A percentile compares a stretch with the other conserved stretches of the same genome.
phyloP scores from a whole-genome alignment of 1,140 invertebrate genomes.

The Caenorhabditis brenneri region DNA sequence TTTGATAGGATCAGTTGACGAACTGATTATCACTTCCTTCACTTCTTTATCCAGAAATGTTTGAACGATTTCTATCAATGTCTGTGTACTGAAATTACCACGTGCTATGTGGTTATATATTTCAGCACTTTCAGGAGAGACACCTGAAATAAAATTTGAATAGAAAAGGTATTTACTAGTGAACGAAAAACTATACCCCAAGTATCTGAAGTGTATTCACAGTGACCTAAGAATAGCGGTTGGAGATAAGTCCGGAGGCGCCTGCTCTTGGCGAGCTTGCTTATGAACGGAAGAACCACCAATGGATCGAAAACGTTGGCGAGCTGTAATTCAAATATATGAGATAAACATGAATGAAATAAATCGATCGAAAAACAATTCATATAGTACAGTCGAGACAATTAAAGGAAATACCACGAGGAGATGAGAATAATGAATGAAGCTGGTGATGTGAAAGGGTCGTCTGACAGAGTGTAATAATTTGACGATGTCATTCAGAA shows the following conservation, averaged over 20 bases:
- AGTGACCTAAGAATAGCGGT: constrained; percentile 8
- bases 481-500: background rate
- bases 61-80: constrained; percentile 3
- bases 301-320: background rate
- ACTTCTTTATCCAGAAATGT: constrained; percentile 30
- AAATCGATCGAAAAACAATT: background rate
- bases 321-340: background rate
- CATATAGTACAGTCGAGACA: background rate
- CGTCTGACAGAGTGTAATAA: background rate
- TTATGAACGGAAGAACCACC: constrained; percentile 22
- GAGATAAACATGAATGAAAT: background rate
- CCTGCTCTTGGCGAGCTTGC: constrained; percentile 8
- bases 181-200: background rate
- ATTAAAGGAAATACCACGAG: background rate
- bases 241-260: background rate
- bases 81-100: background rate
- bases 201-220: background rate
- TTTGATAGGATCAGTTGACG: background rate
- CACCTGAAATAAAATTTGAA: background rate
- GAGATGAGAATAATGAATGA: too few species aligned
- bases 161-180: background rate
- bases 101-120: constrained; percentile 20
- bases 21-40: background rate
- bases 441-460: background rate
- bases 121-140: constrained; percentile 9